These are phyloP conservation scores for Petrosia ficiformis DNA, from an alignment of 37 sponge, comb jelly and placozoan genomes.

Conservation along the genomic window DNA sequence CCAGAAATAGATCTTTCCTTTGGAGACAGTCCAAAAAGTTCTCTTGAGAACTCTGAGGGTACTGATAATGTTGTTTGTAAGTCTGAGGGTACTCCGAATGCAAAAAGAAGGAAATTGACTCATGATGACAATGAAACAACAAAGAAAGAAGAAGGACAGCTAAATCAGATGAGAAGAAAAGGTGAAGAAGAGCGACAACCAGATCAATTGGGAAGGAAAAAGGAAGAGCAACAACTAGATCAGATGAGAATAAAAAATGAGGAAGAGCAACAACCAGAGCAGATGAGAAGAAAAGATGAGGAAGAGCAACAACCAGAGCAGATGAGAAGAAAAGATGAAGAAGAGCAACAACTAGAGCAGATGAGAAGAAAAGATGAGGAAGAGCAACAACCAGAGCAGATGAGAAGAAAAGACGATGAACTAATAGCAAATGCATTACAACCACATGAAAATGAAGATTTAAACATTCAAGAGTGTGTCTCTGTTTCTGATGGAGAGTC, in stretches of 20 bases:
- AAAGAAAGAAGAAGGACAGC: no score
- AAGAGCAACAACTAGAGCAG: not conserved
- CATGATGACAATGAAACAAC: no score
- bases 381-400: not conserved
- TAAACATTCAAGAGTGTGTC: no score
- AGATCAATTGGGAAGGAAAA: not conserved
- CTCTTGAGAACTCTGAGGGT: no score
- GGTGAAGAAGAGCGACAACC: not conserved
- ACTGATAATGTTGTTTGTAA: no score
- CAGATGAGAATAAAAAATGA: not conserved
- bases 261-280: not conserved
- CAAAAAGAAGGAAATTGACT: no score
- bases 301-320: not conserved
- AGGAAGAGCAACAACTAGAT: not conserved
- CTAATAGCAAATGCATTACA: constrained; percentile 2
- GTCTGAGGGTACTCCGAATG: no score
- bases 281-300: not conserved
- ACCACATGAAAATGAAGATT: no score
- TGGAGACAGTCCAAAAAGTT: no score
- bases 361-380: not conserved
- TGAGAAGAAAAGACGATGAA: not conserved
- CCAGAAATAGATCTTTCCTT: not conserved
- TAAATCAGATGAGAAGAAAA: no score
- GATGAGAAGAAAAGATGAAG: not conserved
- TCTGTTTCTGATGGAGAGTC: no score